Percentiles rank a stretch among this genome's conserved stretches.
phyloP scores from a whole-genome alignment of 2,888 invertebrate genomes.

The Tipula helvola region DNA sequence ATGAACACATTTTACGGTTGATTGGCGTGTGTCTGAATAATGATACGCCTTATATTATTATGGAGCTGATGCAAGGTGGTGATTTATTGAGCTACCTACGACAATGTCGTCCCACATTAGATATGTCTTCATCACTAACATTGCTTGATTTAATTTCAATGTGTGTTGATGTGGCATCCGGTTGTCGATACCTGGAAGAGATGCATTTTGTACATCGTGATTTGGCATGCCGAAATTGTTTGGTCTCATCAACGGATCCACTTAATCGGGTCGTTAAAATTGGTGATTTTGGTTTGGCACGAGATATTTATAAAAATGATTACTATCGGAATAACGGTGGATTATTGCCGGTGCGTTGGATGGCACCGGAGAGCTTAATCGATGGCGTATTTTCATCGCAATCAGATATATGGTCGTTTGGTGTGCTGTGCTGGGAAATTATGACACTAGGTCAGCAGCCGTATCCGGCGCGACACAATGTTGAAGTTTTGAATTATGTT shows the following conservation, averaged over 20 bases:
- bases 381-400: slow-evolving; percentile 95
- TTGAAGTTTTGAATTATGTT: slow-evolving; percentile 84
- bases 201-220: slow-evolving; percentile 97
- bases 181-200: slow-evolving; percentile 91
- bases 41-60: slow-evolving; percentile 84
- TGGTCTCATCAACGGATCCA: slow-evolving; percentile 63
- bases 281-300: slow-evolving; percentile 92
- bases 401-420: slow-evolving; percentile 94
- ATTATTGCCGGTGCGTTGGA: slow-evolving; percentile 90
- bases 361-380: slow-evolving; percentile 93
- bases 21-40: slow-evolving; percentile 91
- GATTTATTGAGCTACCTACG: slow-evolving; percentile 85
- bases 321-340: slow-evolving; percentile 94
- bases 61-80: slow-evolving; percentile 97
- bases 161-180: slow-evolving; percentile 91
- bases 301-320: slow-evolving; percentile 95
- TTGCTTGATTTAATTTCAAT: slow-evolving; percentile 79
- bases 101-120: slow-evolving; percentile 59
- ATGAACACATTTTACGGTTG: slow-evolving; percentile 85
- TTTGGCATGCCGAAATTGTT: slow-evolving; percentile 89
- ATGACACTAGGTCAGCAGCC: slow-evolving; percentile 94
- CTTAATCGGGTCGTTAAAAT: slow-evolving; percentile 52
- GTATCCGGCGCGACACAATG: slow-evolving; percentile 84
- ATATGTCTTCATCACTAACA: slow-evolving; percentile 51
- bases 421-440: slow-evolving; percentile 93